These are phyloP conservation scores for Eumaeus atala DNA, from an alignment of 1,140 invertebrate genomes.

Conservation along the genomic window DNA sequence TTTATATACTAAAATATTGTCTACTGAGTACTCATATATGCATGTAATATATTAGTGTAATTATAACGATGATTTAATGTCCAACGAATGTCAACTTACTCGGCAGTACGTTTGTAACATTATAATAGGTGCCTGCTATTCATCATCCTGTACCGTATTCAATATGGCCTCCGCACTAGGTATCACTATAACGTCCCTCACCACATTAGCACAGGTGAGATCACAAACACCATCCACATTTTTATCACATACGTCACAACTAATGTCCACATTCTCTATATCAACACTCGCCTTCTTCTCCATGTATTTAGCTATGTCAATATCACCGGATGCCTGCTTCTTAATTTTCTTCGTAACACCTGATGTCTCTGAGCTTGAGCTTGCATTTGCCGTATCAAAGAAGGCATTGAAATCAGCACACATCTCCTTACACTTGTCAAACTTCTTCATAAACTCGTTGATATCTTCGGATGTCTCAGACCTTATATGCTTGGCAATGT, in stretches of 20 bases:
- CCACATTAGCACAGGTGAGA: slow-evolving; percentile 42
- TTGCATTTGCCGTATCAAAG: neutral
- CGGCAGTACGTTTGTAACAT: too few species aligned
- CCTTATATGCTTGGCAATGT: too few species aligned
- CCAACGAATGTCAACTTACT: too few species aligned
- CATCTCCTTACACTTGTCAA: slow-evolving; percentile 5
- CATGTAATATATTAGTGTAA: too few species aligned
- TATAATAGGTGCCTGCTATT: neutral
- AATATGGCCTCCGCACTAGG: slow-evolving; percentile 66
- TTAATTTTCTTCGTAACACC: neutral
- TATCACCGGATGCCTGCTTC: slow-evolving; percentile 13
- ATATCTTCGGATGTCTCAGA: slow-evolving; percentile 15
- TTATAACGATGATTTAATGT: too few species aligned
- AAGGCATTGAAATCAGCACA: slow-evolving; percentile 3
- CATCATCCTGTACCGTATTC: slow-evolving; percentile 31
- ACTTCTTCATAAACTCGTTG: slow-evolving; percentile 6
- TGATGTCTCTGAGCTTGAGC: slow-evolving; percentile 18
- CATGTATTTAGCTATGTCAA: slow-evolving; percentile 55
- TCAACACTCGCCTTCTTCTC: slow-evolving; percentile 34
- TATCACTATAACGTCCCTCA: slow-evolving; percentile 66
- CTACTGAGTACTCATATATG: too few species aligned
- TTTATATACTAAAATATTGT: too few species aligned
- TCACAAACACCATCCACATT: slow-evolving; percentile 34
- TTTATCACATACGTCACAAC: slow-evolving; percentile 35
- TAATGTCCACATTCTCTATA: slow-evolving; percentile 25